Conservation (phyloP, 2,113 vertebrate species). For the Pitta sordida region DNA sequence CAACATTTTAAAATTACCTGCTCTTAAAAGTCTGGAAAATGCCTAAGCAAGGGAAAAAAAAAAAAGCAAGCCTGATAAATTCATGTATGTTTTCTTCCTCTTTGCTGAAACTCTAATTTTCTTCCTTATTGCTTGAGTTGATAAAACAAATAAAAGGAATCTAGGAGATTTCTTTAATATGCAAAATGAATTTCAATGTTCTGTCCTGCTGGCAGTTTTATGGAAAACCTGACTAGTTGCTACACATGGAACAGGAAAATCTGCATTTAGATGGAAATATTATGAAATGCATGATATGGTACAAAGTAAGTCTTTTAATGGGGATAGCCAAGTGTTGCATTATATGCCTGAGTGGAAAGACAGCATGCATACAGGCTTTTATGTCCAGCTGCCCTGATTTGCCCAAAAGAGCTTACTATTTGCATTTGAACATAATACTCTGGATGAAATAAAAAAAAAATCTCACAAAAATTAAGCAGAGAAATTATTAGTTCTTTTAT, state of each 20-base stretch:
- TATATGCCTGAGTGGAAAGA: conserved; percentile 72
- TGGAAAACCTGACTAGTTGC: conserved; percentile 74
- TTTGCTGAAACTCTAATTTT: conserved; percentile 75
- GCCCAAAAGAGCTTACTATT: conserved; percentile 47
- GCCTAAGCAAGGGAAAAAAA: conserved; percentile 27
- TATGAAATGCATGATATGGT: conserved; percentile 74
- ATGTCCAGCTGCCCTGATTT: conserved; percentile 63
- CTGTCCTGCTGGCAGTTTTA: conserved; percentile 79
- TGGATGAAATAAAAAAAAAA: not conserved
- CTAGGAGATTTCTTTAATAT: conserved; percentile 74
- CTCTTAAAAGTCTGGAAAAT: conserved; percentile 60
- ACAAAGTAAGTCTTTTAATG: conserved; percentile 72
- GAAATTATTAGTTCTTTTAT: not conserved
- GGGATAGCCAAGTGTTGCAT: conserved; percentile 66
- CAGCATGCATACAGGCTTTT: conserved; percentile 61
- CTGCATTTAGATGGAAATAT: conserved; percentile 86
- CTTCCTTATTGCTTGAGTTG: conserved; percentile 79
- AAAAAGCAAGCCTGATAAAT: conserved; percentile 60
- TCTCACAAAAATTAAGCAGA: not conserved
- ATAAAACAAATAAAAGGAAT: conserved; percentile 81
- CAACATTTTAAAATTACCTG: conserved; percentile 56
- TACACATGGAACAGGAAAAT: conserved; percentile 75
- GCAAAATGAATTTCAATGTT: conserved; percentile 78
- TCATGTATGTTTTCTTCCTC: conserved; percentile 72
- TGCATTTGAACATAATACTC: conserved; percentile 49